Evolutionary conservation across 2,797 vertebrate genomes (phyloP), one percentile per base, ranked within the genome.

Genomic region (Hozukius guyotensis): DNA sequence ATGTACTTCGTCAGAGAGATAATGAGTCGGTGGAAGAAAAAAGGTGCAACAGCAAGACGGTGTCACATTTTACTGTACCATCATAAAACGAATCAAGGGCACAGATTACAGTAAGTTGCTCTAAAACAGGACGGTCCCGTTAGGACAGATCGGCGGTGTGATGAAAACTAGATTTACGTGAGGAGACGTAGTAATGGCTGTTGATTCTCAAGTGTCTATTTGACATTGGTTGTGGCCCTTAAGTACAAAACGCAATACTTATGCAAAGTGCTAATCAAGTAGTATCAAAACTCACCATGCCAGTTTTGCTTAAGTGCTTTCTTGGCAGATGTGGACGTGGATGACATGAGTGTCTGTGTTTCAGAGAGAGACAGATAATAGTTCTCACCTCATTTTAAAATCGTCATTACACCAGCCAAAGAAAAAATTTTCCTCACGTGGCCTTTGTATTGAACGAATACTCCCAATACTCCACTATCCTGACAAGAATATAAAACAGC

Each of bases 221-320:
- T 92, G 90, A 93, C 88, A 90, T 91, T 90, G 91, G 84, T 71
- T 88, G 85, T 78, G 72, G 89, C 85, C 83, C 82, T 89, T 86
- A 85, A 80, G 84, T 92, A 86, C 75, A 88, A 93, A 92, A 88
- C 60, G 67, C 81, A 89, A 89, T 87, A 86, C 86, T 88, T 91
- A 92, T 89, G 88, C 87, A 93, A 90, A 92, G 78, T 72, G 82
- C 83, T 89, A 87, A 93, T 92, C 85, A 93, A 93, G 83, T 80
- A 57, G 82, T 77, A 92, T 92, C 82, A 91, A 88, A 90, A 92
- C 93, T 88, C 87, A 84, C 87, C 73, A 78, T 90, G 88, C 66
- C 82, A 90, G 83, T 87, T 83, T 82, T 75, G 78, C 87, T 80
- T 94, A 93, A 95, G 94, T 95, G 93, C 90, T 89, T 94, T 92